Evolutionary conservation across 2,888 invertebrate genomes (phyloP).

Genomic region (Herminia tarsipennalis): DNA sequence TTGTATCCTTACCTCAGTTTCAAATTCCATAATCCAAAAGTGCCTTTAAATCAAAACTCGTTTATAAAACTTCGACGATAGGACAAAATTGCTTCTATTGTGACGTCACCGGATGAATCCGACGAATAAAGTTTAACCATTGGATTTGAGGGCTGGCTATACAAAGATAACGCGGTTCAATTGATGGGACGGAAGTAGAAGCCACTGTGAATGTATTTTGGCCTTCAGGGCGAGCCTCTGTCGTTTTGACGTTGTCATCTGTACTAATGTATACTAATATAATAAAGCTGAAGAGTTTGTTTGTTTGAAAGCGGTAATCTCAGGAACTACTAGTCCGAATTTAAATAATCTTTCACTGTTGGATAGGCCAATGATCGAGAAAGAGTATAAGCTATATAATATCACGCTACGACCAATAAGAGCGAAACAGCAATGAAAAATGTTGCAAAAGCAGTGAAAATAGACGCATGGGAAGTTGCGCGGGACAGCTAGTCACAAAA

Average conservation of each 20-base stretch:
- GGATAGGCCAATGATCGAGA: too few relatives aligned
- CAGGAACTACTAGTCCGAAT: too few relatives aligned
- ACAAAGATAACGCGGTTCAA: slow-evolving; percentile 22
- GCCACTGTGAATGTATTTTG: slow-evolving; percentile 11
- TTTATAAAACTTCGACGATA: slow-evolving; percentile 19
- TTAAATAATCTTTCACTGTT: too few relatives aligned
- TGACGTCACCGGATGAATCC: slow-evolving; percentile 11
- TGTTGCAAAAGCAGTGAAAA: too few relatives aligned
- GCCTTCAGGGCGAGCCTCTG: neutral
- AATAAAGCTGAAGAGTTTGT: too few relatives aligned
- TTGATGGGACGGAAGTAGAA: slow-evolving; percentile 7
- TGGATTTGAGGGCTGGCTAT: slow-evolving; percentile 27
- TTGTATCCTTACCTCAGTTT: neutral
- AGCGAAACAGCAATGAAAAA: too few relatives aligned
- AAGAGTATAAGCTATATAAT: too few relatives aligned
- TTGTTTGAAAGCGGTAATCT: too few relatives aligned
- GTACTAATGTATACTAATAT: neutral
- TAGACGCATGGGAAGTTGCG: too few relatives aligned
- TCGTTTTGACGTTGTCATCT: neutral
- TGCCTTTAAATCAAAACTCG: slow-evolving; percentile 5
- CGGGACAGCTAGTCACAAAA: too few relatives aligned
- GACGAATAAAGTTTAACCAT: slow-evolving; percentile 27
- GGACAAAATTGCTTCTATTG: slow-evolving; percentile 22
- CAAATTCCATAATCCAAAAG: neutral
- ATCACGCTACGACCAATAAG: too few relatives aligned